phyloP scores from a whole-genome alignment of 2,888 invertebrate species.

The Oegoconia quadripuncta region DNA sequence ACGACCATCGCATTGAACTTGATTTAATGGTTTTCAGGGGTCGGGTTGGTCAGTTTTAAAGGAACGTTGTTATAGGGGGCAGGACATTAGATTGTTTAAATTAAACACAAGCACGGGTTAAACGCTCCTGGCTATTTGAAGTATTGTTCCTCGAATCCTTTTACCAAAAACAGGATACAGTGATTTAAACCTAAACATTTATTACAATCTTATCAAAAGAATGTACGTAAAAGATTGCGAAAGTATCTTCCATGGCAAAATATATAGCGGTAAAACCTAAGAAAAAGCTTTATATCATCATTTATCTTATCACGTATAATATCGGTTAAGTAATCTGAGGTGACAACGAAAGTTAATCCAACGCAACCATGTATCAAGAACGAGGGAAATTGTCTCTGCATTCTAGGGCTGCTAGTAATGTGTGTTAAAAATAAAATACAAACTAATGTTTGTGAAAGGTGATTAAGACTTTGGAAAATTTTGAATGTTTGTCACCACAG shows the following conservation, averaged over 20 bases:
- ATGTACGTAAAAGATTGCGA: too few relatives aligned
- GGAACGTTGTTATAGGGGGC: constrained; percentile 21
- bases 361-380: constrained; percentile 26
- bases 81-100: constrained; percentile 61
- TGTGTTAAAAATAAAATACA: too few relatives aligned
- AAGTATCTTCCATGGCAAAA: too few relatives aligned
- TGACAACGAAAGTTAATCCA: constrained; percentile 21
- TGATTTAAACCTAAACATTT: too few relatives aligned
- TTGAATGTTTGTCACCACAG: too few relatives aligned
- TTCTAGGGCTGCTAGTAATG: too few relatives aligned
- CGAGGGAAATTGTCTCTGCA: constrained; percentile 19
- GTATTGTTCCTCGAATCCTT: neutral
- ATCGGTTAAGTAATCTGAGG: neutral
- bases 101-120: constrained; percentile 56
- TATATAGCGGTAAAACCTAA: too few relatives aligned
- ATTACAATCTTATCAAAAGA: too few relatives aligned
- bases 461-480: too few relatives aligned
- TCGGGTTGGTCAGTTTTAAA: constrained; percentile 50
- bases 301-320: too few relatives aligned
- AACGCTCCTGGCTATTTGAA: constrained; percentile 28
- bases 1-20: constrained; percentile 38
- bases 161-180: neutral
- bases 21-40: constrained; percentile 61
- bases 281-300: too few relatives aligned
- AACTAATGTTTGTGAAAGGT: too few relatives aligned